Percentiles rank a stretch among this genome's conserved stretches.
Evolutionary conservation across 2,888 invertebrate species (phyloP).

Genomic region (Bombyx huttoni): DNA sequence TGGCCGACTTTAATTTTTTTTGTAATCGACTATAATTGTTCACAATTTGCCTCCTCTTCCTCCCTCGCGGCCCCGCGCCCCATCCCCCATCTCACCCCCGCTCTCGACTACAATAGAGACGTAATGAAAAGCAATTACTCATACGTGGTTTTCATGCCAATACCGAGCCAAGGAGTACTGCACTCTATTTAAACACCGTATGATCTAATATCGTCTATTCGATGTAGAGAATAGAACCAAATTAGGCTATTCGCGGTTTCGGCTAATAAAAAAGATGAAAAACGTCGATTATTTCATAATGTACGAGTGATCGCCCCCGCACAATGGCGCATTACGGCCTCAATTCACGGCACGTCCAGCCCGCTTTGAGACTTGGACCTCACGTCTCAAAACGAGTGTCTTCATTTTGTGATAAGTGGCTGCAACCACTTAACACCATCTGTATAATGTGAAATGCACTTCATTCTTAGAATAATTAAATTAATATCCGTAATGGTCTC

Average conservation of each 20-base stretch:
- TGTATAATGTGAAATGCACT: too few species aligned
- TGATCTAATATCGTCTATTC: constrained; percentile 11
- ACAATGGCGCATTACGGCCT: not conserved
- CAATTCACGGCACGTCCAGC: too few species aligned
- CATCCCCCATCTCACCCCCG: constrained; percentile 8
- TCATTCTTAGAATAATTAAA: too few species aligned
- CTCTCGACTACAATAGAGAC: constrained; percentile 44
- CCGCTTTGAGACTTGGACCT: not conserved
- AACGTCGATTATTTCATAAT: constrained; percentile 66
- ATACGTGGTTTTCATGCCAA: constrained; percentile 58
- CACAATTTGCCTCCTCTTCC: constrained; percentile 42
- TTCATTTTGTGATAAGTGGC: too few species aligned
- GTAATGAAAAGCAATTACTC: constrained; percentile 71
- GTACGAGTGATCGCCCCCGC: constrained; percentile 20
- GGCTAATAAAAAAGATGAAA: constrained; percentile 61
- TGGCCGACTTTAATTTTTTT: constrained; percentile 54
- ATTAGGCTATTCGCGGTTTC: constrained; percentile 52
- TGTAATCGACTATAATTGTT: constrained; percentile 56
- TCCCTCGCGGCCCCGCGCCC: constrained; percentile 9
- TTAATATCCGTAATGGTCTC: too few species aligned
- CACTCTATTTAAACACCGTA: constrained; percentile 17
- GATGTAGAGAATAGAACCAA: constrained; percentile 53
- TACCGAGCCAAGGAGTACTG: constrained; percentile 7
- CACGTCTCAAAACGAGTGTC: too few species aligned
- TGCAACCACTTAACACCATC: too few species aligned